Evolutionary conservation across 2,888 invertebrate genomes (phyloP).

Genomic region (Himalopsyche anomala): DNA sequence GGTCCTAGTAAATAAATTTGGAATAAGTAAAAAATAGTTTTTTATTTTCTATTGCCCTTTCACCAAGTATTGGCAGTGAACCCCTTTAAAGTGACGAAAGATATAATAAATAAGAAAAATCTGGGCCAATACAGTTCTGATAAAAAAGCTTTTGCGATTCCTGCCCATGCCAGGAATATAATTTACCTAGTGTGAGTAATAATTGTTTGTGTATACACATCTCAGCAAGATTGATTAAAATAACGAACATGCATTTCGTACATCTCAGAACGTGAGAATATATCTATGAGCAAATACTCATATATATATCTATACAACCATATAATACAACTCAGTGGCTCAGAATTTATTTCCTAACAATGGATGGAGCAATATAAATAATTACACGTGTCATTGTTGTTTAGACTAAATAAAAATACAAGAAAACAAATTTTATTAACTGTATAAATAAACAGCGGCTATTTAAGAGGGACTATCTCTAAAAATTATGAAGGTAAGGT

Average conservation of each 20-base stretch:
- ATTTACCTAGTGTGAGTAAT: not conserved
- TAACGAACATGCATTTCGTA: slow-evolving; percentile 39
- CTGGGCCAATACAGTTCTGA: not conserved
- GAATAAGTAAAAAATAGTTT: too few relatives aligned
- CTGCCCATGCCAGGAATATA: not conserved
- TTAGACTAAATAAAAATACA: too few relatives aligned
- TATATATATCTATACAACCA: not conserved
- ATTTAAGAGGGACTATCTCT: too few relatives aligned
- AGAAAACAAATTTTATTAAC: too few relatives aligned
- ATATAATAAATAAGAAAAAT: too few relatives aligned
- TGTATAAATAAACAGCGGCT: too few relatives aligned
- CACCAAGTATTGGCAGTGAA: too few relatives aligned
- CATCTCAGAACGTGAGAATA: slow-evolving; percentile 36
- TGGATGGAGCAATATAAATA: not conserved
- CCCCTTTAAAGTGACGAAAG: too few relatives aligned
- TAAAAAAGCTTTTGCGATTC: not conserved
- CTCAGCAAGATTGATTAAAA: slow-evolving; percentile 23
- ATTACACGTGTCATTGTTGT: not conserved
- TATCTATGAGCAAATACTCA: slow-evolving; percentile 36
- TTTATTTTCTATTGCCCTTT: too few relatives aligned
- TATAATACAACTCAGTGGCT: slow-evolving; percentile 10
- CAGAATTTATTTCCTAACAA: not conserved
- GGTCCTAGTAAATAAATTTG: too few relatives aligned
- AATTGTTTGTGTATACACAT: slow-evolving; percentile 23
- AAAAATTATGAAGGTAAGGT: too few relatives aligned